Percentiles rank a stretch among this genome's conserved stretches.
Evolutionary conservation across 2,113 vertebrate species (phyloP).

Genomic region (Oenanthe oenanthe): DNA sequence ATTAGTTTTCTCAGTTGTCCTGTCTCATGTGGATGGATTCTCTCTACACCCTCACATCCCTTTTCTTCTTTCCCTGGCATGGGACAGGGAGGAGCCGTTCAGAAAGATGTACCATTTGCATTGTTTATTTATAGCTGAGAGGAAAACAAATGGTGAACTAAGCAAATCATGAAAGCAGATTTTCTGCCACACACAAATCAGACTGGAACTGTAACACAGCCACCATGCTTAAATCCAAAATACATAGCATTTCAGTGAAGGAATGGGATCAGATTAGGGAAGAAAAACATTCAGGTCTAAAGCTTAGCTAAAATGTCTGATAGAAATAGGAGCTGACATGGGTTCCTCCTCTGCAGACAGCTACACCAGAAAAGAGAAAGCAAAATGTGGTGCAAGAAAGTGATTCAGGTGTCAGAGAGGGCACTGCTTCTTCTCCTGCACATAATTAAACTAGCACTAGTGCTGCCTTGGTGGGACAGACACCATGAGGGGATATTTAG

Average conservation of each 20-base stretch:
- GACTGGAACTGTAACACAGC: not conserved
- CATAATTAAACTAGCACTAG: not conserved
- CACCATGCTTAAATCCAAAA: not conserved
- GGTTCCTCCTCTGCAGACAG: not conserved
- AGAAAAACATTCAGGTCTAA: not conserved
- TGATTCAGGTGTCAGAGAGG: not conserved
- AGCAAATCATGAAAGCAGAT: not conserved
- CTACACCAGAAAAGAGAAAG: not conserved
- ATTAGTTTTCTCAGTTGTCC: not conserved
- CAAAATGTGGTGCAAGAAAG: fast-evolving
- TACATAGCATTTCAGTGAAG: not conserved
- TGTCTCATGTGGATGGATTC: not conserved
- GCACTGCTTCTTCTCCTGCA: not conserved
- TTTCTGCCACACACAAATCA: not conserved
- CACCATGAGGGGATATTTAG: not conserved
- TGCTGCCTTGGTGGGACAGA: not conserved
- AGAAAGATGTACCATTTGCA: not conserved
- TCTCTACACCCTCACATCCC: not conserved
- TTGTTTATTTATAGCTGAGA: not conserved
- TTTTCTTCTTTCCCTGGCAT: not conserved
- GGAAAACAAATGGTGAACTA: not conserved
- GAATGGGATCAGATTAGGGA: not conserved
- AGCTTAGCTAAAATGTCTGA: not conserved
- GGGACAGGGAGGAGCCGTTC: not conserved
- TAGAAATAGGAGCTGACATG: not conserved